Conservation (phyloP, 2,888 invertebrate genomes). For the Platypus cylindrus region DNA sequence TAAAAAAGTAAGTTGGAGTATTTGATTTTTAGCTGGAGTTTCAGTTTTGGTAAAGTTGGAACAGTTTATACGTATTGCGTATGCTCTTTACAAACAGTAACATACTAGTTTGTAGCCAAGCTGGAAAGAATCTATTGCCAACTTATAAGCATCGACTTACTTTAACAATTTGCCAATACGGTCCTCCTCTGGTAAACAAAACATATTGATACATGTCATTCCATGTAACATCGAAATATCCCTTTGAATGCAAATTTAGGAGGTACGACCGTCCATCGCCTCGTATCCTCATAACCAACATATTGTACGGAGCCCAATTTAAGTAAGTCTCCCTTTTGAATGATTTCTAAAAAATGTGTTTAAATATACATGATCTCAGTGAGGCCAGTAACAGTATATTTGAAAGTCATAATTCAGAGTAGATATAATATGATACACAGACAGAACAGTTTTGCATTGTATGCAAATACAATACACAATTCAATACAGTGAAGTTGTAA, state of each 20-base stretch:
- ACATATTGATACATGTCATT: slow-evolving; percentile 78
- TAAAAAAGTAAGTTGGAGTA: no score
- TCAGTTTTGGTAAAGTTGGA: no score
- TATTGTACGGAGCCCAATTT: slow-evolving; percentile 70
- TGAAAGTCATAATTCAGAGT: no score
- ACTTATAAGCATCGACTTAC: slow-evolving; percentile 37
- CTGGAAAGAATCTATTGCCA: slow-evolving; percentile 1
- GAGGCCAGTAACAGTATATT: not conserved
- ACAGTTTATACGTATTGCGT: no score
- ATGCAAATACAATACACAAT: no score
- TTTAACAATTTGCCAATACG: slow-evolving; percentile 92
- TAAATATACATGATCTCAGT: not conserved
- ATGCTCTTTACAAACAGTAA: no score
- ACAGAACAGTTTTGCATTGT: no score
- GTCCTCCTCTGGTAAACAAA: slow-evolving; percentile 90
- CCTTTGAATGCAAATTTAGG: slow-evolving; percentile 63
- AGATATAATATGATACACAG: no score
- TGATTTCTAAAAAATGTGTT: slow-evolving; percentile 51
- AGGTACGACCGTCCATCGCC: slow-evolving; percentile 92
- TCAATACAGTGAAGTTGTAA: no score
- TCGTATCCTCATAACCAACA: slow-evolving; percentile 62
- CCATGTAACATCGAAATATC: slow-evolving; percentile 75
- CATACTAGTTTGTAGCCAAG: no score
- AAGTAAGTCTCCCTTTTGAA: slow-evolving; percentile 58
- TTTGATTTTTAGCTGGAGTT: no score